phyloP scores from a whole-genome alignment of 2,888 invertebrate genomes.

The Diloba caeruleocephala region DNA sequence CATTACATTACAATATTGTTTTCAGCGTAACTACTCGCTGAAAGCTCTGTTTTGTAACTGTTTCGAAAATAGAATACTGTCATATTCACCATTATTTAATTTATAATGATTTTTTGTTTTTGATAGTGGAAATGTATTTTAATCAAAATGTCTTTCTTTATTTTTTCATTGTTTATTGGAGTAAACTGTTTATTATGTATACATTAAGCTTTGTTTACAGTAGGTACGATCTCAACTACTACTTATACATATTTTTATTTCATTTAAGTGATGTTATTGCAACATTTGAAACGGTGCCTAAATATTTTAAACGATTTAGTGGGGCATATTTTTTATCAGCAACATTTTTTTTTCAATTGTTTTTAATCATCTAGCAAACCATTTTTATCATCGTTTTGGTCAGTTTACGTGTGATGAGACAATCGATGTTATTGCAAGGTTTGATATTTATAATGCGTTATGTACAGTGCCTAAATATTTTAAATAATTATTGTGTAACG shows the following conservation, averaged over 20 bases:
- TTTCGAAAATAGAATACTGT: no score
- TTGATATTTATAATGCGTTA: conserved; percentile 4
- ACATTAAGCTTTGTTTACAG: conserved; percentile 22
- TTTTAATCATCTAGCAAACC: no score
- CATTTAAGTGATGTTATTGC: conserved; percentile 5
- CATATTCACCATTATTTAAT: no score
- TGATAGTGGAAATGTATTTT: background rate
- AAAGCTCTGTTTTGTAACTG: no score
- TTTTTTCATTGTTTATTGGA: conserved; percentile 13
- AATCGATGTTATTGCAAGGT: conserved; percentile 12
- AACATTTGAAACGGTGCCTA: conserved; percentile 22
- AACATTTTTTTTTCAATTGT: no score
- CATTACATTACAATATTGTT: no score
- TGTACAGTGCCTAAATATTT: conserved; percentile 18
- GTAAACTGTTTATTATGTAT: conserved; percentile 24
- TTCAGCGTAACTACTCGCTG: no score
- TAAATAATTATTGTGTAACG: background rate
- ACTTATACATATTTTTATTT: conserved; percentile 32
- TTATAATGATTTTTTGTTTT: no score
- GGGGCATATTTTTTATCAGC: no score
- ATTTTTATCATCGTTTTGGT: no score
- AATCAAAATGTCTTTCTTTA: background rate
- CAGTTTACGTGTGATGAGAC: no score
- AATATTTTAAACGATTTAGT: background rate
- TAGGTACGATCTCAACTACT: conserved; percentile 15